Conservation (phyloP, 1,140 invertebrate species). For the Nixonia krombeini region DNA sequence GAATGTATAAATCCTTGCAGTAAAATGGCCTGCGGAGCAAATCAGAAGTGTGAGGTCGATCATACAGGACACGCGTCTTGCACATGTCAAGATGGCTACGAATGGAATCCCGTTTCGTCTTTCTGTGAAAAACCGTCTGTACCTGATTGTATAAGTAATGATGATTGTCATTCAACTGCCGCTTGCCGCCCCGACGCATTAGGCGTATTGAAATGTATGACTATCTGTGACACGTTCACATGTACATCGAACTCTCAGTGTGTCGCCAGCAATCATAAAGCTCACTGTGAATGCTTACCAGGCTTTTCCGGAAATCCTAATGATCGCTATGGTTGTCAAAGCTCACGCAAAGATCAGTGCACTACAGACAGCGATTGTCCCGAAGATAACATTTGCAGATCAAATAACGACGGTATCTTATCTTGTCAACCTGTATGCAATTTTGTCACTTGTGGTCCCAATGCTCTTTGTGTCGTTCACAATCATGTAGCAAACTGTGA, state of each 20-base stretch:
- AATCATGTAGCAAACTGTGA: constrained; percentile 91
- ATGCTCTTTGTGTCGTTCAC: constrained; percentile 87
- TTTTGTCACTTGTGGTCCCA: constrained; percentile 83
- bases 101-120: constrained; percentile 87
- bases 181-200: constrained; percentile 86
- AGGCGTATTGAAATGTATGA: constrained; percentile 85
- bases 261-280: constrained; percentile 80
- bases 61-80: constrained; percentile 79
- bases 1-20: constrained; percentile 84
- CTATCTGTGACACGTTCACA: constrained; percentile 83
- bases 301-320: constrained; percentile 90
- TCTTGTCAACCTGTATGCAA: constrained; percentile 84
- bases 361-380: constrained; percentile 84
- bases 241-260: constrained; percentile 88
- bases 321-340: constrained; percentile 86
- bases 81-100: constrained; percentile 81
- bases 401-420: constrained; percentile 61
- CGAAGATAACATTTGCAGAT: constrained; percentile 83
- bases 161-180: constrained; percentile 79
- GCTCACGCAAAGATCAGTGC: constrained; percentile 80
- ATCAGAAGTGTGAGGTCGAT: constrained; percentile 84
- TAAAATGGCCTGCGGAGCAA: constrained; percentile 83
- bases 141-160: constrained; percentile 82
- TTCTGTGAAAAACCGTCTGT: constrained; percentile 87
- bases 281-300: constrained; percentile 83